phyloP scores from a whole-genome alignment of 1,140 invertebrate species.

The Bacillus rossius region DNA sequence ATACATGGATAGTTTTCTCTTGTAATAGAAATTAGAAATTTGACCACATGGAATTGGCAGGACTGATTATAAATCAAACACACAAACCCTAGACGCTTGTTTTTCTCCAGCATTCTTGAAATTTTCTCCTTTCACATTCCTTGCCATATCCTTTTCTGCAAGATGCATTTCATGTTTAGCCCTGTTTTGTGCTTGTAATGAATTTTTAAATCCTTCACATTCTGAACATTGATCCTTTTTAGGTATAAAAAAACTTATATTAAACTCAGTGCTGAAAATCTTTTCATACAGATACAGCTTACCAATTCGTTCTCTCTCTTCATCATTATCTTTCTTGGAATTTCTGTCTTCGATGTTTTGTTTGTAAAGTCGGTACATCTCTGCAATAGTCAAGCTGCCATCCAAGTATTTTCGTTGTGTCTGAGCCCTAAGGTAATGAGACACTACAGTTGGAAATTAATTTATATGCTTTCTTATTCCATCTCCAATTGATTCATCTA shows the following conservation, averaged over 20 bases:
- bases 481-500: background rate
- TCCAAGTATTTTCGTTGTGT: conserved; percentile 8
- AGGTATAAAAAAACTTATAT: conserved; percentile 23
- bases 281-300: conserved; percentile 5
- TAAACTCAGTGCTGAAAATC: conserved; percentile 14
- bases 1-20: conserved; percentile 26
- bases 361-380: conserved; percentile 11
- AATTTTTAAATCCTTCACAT: conserved; percentile 20
- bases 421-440: conserved; percentile 8
- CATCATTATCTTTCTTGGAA: background rate
- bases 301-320: too few species aligned
- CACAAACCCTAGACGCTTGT: conserved; percentile 16
- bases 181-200: conserved; percentile 19
- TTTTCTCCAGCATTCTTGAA: conserved; percentile 21
- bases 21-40: conserved; percentile 26
- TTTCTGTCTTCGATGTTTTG: background rate
- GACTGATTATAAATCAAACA: conserved; percentile 30
- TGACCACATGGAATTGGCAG: conserved; percentile 23
- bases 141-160: conserved; percentile 20
- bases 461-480: conserved; percentile 5
- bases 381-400: conserved; percentile 1
- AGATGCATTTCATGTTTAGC: conserved; percentile 22
- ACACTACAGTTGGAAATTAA: conserved; percentile 11
- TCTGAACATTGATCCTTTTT: conserved; percentile 29
- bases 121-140: conserved; percentile 20